Evolutionary conservation across 2,797 vertebrate genomes (phyloP), one percentile per base, ranked within the genome.

Genomic region (Sebastes hubbsi): DNA sequence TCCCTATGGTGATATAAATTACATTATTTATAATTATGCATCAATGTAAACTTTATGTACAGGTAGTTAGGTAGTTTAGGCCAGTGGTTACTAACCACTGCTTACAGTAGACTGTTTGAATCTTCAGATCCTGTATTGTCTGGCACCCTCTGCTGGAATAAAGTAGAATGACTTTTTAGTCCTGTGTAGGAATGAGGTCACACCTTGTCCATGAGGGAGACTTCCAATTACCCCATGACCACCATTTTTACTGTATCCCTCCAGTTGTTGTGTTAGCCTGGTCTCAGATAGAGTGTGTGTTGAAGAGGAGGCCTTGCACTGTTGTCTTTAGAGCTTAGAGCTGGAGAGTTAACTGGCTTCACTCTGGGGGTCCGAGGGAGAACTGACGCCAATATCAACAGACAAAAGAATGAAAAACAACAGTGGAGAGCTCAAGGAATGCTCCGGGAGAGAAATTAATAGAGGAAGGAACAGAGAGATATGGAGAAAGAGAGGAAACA

Each of bases 341-440:
- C 69, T 32, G 61, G 65, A 71, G 75, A 78, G 83, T 66, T 74
- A 84, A 81, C 76, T 5, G 85, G 74, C 80, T 85, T 77, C 85
- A 75, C 85, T 75, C 77, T 59, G 78, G 74, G 86, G 79, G 84
- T 89, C 75, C 62, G 12, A 34, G 13, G 32, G 14, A 71, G 69
- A 64, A 14, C 67, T 46, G 34, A 87, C 6, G 82, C 88, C 92
- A 95, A 92, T 88, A 90, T 89, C 81, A 94, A 93, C 92, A 93
- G 79, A 80, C 72, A 87, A 86, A 90, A 88, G 83, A 88, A 91
- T 84, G 66, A 91, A 84, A 89, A 87, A 89, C 87, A 92, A 90
- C 87, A 90, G 81, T 65, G 59, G 59, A 75, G 69, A 67, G 68
- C 56, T 66, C 1, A 8, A 89, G 49, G 70, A 86, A 87, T 80